phyloP scores from a whole-genome alignment of 2,888 invertebrate species.

The Nipponacmea schrenckii region DNA sequence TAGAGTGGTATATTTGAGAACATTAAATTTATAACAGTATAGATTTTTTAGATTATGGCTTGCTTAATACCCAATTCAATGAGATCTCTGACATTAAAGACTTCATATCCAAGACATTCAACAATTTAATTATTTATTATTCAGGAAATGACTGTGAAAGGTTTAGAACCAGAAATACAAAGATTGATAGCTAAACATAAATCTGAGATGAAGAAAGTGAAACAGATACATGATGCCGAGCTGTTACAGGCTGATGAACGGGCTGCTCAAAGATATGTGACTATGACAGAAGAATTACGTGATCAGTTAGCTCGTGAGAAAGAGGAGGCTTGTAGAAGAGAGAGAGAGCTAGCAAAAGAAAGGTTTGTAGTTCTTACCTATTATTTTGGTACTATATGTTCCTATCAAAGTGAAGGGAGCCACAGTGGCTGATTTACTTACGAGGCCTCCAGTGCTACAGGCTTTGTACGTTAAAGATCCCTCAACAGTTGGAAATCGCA shows the following conservation, averaged over 20 bases:
- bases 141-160: conserved; percentile 69
- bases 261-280: conserved; percentile 64
- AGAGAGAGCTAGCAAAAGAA: conserved; percentile 65
- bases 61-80: no score
- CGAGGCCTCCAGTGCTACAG: no score
- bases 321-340: conserved; percentile 65
- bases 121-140: background rate
- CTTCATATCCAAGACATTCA: background rate
- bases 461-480: no score
- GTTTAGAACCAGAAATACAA: conserved; percentile 68
- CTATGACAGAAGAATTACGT: conserved; percentile 67
- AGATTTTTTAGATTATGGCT: no score
- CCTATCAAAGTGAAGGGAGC: no score
- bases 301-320: conserved; percentile 67
- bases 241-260: conserved; percentile 66
- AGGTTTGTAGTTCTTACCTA: conserved; percentile 44
- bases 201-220: conserved; percentile 65
- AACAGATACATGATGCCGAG: conserved; percentile 67
- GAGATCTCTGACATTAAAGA: background rate
- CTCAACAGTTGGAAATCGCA: no score
- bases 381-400: background rate
- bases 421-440: no score
- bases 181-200: conserved; percentile 68
- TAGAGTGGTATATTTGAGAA: no score
- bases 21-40: no score